A percentile compares a stretch with the other conserved stretches of the same genome.
Evolutionary conservation across 1,140 invertebrate species (phyloP).

Genomic region (Drosophila kurseongensis): DNA sequence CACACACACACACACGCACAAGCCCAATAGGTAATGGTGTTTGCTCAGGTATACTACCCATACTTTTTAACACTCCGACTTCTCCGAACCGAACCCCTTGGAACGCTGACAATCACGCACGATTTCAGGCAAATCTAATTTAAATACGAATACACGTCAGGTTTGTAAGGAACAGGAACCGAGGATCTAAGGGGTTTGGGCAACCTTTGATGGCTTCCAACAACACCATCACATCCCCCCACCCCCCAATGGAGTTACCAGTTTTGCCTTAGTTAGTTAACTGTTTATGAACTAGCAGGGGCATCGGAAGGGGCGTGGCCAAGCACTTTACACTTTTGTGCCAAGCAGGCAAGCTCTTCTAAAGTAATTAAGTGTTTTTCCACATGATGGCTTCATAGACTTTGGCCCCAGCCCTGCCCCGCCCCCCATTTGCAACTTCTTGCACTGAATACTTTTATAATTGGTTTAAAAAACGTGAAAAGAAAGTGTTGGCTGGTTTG

Average conservation of each 20-base stretch:
- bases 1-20: constrained; percentile 44
- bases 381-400: constrained; percentile 81
- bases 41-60: constrained; percentile 47
- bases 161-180: constrained; percentile 1
- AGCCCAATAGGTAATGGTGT: constrained; percentile 61
- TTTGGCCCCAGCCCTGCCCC: constrained; percentile 28
- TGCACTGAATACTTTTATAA: constrained; percentile 75
- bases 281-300: constrained; percentile 67
- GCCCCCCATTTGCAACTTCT: constrained; percentile 33
- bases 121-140: constrained; percentile 82
- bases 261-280: constrained; percentile 79
- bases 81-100: constrained; percentile 1
- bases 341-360: constrained; percentile 67
- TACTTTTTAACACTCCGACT: constrained; percentile 10
- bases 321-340: constrained; percentile 79
- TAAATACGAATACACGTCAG: constrained; percentile 80
- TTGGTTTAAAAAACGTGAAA: constrained; percentile 80
- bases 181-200: constrained; percentile 1
- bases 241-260: constrained; percentile 20
- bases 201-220: constrained; percentile 71
- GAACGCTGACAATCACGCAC: constrained; percentile 76
- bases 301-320: constrained; percentile 58
- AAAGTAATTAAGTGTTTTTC: constrained; percentile 83
- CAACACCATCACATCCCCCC: too few relatives aligned
- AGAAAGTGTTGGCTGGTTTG: constrained; percentile 74